phyloP scores from a whole-genome alignment of 23 tunicate species.

The Halocynthia aurantium region DNA sequence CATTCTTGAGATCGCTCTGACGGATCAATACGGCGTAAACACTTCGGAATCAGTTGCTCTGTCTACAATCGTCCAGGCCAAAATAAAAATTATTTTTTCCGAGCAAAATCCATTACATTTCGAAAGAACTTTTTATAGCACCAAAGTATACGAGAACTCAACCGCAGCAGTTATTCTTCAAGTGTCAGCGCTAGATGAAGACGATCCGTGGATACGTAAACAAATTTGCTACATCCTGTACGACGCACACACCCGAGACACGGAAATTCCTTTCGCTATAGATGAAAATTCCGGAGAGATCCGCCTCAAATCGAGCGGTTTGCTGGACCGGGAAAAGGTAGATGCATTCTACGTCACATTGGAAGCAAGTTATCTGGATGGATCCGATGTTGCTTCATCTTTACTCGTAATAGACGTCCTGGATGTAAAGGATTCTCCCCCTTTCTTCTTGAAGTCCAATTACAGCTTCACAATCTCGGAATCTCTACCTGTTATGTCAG shows the following conservation, averaged over 20 bases:
- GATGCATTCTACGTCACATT: slow-evolving; percentile 19
- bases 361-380: slow-evolving; percentile 14
- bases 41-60: background rate
- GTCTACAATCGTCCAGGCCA: background rate
- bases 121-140: slow-evolving; percentile 9
- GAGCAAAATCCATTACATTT: slow-evolving; percentile 33
- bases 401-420: slow-evolving; percentile 15
- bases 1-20: slow-evolving; percentile 6
- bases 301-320: background rate
- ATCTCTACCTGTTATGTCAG: background rate
- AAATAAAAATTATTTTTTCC: slow-evolving; percentile 18
- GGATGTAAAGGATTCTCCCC: slow-evolving; percentile 44
- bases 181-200: slow-evolving; percentile 27
- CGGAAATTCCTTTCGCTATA: slow-evolving; percentile 26
- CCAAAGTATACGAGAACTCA: slow-evolving; percentile 25
- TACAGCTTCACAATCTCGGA: slow-evolving; percentile 22
- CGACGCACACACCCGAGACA: background rate
- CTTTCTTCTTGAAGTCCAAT: slow-evolving; percentile 12
- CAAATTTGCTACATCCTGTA: background rate
- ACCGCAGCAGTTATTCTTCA: slow-evolving; percentile 7
- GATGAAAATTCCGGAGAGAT: slow-evolving; percentile 28
- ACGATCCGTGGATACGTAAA: slow-evolving; percentile 9
- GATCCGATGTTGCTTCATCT: background rate
- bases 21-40: slow-evolving; percentile 41
- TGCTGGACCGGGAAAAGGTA: slow-evolving; percentile 30